Base-by-base conservation (phyloP, 2,888 invertebrate species). In the Ormyrus nitidulus region DNA sequence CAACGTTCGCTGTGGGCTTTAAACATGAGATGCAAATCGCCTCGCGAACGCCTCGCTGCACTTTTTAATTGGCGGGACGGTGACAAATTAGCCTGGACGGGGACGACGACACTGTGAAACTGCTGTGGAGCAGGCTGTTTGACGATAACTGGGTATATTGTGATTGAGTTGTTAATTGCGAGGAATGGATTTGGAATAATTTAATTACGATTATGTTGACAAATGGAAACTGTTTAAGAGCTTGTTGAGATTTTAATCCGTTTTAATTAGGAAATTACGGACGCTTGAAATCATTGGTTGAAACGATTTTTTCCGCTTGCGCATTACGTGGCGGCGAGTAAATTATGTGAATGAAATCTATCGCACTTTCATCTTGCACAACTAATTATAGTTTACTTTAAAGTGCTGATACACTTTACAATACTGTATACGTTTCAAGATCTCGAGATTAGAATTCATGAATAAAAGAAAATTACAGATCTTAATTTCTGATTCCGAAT, bases 311-410 rank as follows among this genome's bases (percentile, higher is more conserved):
- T 68, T 0, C 8, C 58, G 2, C 19, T 5, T 13, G 13, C 10
- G 11, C 34, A 11, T 5, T 51, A 7, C 56, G 46, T 59, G 59
- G n/a, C n/a, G 4, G 54, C 44, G 73, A 54, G 76, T 70, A 65
- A 13, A 74, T 69, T 79, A 68, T 58, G 70, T 48, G 75, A 72
- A 77, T 62, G 58, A 77, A 74, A 74, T 75, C 19, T 19, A 80
- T 82, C 82, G 68, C 74, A 77, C 82, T 80, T 82, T 82, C 82
- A 61, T 80, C 79, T 82, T 82, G 72, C 75, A 75, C 68, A 82
- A 82, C 74, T 82, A 77, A 80, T 82, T 82, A 80, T 64, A 62
- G 79, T 62, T 54, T 44, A 13, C 10, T 51, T 75, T 19, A 10
- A 66, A 75, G 7, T 54, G 53, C 68, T 46, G 78, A 71, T 75